Percentiles rank a stretch among this genome's conserved stretches.
Conservation (phyloP, 2,113 vertebrate genomes). For the Neogobius melanostomus region DNA sequence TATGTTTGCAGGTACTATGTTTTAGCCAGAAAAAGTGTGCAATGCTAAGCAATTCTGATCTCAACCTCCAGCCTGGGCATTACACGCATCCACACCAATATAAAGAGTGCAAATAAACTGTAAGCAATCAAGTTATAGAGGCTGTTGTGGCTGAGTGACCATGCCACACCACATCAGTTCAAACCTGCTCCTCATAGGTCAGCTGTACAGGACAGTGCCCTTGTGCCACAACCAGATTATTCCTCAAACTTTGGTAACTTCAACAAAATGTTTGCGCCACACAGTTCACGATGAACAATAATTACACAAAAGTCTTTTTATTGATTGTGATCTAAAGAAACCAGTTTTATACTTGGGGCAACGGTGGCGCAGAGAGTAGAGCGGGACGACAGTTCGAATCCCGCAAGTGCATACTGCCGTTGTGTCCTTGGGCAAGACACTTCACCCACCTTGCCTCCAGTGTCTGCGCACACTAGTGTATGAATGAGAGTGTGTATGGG, state of each 20-base stretch:
- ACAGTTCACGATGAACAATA: neutral
- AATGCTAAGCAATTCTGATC: slow-evolving; percentile 12
- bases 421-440: too few species aligned
- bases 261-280: neutral
- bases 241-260: neutral
- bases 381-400: too few species aligned
- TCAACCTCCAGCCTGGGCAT: slow-evolving; percentile 2
- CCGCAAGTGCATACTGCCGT: too few species aligned
- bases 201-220: slow-evolving; percentile 1
- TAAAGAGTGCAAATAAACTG: slow-evolving; percentile 22
- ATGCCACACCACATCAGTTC: slow-evolving; percentile 6
- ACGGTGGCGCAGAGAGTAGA: too few species aligned
- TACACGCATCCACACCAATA: slow-evolving; percentile 6
- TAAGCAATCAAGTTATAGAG: slow-evolving; percentile 1
- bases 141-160: neutral
- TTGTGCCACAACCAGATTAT: slow-evolving; percentile 1
- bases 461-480: too few species aligned
- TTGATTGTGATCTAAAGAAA: neutral
- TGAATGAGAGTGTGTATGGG: too few species aligned
- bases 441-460: too few species aligned
- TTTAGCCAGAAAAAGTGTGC: slow-evolving; percentile 9
- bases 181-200: neutral
- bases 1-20: slow-evolving; percentile 18
- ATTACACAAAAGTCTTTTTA: neutral
- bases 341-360: neutral